Evolutionary conservation across 2,113 vertebrate genomes (phyloP), one percentile per base, ranked within the genome.

Genomic region (Chloropsis cyanopogon): DNA sequence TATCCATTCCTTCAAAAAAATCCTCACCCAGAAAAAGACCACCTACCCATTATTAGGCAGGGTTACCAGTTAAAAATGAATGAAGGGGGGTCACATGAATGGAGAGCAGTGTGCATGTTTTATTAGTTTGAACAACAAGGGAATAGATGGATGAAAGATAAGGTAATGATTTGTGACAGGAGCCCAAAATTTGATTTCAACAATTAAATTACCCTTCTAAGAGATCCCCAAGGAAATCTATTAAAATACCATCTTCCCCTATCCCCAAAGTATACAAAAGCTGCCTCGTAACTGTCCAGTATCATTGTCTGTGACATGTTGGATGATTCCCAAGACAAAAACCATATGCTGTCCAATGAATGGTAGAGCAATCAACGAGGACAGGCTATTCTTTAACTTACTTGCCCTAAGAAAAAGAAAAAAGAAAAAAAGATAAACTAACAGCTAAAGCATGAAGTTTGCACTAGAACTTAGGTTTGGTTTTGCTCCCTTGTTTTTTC

Each of bases 91-190:
- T 94, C 95, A 95, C 88, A 91, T 97, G 97, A 98, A 97, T 97
- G 96, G 95, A 97, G 90, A 93, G 88, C 96, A 97, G 93, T 96
- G 83, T 95, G 92, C 88, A 89, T 87, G 88, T 95, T 95, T 96
- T 97, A 97, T 97, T 98, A 97, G 97, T 96, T 96, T 97, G 97
- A 97, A 97, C 86, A 97, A 97, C 94, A 96, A 95, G 93, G 91
- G 97, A 96, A 96, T 97, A 97, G 96, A 98, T 96, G 92, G 97
- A 97, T 95, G 97, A 97, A 98, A 98, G 97, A 97, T 96, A 98
- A 98, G 96, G 97, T 98, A 98, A 98, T 98, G 97, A 98, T 97
- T 98, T 98, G 98, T 98, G 97, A 97, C 97, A 97, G 93, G 88
- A 96, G 92, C 64, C 97, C 95, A 95, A 98, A 98, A 98, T 98